Base-by-base conservation (phyloP, 2,797 vertebrate genomes). In the Crocodylus rhombifer region DNA sequence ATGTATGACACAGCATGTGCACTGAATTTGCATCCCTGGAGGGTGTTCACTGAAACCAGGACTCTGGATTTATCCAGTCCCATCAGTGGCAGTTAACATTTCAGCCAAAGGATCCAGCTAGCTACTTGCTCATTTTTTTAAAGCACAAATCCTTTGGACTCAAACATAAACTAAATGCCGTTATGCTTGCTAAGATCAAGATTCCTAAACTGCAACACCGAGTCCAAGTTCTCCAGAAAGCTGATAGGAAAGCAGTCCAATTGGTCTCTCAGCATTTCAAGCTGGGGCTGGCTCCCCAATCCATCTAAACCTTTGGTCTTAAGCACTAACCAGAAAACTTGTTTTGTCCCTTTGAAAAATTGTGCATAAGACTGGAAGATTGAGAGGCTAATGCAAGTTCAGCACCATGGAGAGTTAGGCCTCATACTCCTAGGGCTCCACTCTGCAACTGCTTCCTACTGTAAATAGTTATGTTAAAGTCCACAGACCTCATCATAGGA, bases 1-100 rank as follows among this genome's bases (percentile, higher is more conserved):
- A 96, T 95, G 95, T 92, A 91, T 81, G 77, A 1, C 94, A 95
- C 95, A 95, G 79, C 81, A 81, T 14, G 90, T 78, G 95, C 85
- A 87, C 90, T 36, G 58, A 64, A 84, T 62, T 95, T 84, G 87
- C 94, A 92, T 91, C 91, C 90, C 85, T 88, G 94, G 79, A 80
- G 93, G 85, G 23, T 96, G 93, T 93, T 95, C 92, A 57, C 92
- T 95, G 67, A 33, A 42, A 14, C 36, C 83, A 56, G 60, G 90
- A 89, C 67, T 94, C 81, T 84, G 6, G 56, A 75, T 1, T 81
- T 15, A 5, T 86, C 82, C 82, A 64, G 89, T 87, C 89, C 74
- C 67, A 80, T 5, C 8, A 58, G 18, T 77, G 30, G 74, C 78
- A 92, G 84, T 81, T 51, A 67, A 93, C 84, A 55, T 77, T 2